phyloP scores from a whole-genome alignment of 2,113 vertebrate species.

The Barnardius zonarius region DNA sequence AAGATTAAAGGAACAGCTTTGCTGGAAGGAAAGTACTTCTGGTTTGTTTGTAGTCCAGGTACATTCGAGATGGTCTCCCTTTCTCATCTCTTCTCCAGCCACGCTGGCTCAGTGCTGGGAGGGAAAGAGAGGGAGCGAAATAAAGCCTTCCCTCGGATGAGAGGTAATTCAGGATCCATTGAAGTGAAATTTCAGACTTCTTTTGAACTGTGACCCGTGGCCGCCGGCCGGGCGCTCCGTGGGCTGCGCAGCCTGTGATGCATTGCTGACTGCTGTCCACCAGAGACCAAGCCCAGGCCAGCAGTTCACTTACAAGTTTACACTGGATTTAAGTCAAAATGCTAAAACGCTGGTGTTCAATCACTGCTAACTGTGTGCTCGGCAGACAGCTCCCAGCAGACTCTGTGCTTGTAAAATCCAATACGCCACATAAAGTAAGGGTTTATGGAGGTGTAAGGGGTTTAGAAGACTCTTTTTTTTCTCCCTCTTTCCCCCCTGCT shows the following conservation, averaged over 20 bases:
- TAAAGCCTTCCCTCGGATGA: conserved; percentile 4
- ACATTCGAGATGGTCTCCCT: background rate
- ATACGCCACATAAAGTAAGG: background rate
- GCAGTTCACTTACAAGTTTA: conserved; percentile 50
- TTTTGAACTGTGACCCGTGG: conserved; percentile 35
- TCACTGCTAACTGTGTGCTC: conserved; percentile 42
- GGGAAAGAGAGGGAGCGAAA: background rate
- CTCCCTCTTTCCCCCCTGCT: background rate
- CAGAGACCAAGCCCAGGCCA: conserved; percentile 50
- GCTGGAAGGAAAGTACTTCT: conserved; percentile 34
- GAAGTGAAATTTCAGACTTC: conserved; percentile 38
- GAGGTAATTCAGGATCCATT: conserved; percentile 10
- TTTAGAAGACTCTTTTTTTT: background rate
- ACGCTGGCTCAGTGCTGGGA: background rate
- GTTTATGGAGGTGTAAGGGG: background rate
- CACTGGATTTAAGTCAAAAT: conserved; percentile 65
- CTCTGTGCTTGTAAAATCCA: conserved; percentile 52
- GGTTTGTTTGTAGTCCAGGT: conserved; percentile 42
- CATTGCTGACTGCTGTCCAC: conserved; percentile 34
- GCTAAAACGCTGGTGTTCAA: conserved; percentile 54
- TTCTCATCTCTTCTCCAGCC: conserved; percentile 23
- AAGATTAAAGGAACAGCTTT: conserved; percentile 50
- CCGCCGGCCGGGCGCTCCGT: background rate
- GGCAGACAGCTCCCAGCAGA: conserved; percentile 60
- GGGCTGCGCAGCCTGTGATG: background rate